These are phyloP conservation scores for Lepus europaeus DNA, from an alignment of 2,113 vertebrate genomes.

Conservation along the genomic window DNA sequence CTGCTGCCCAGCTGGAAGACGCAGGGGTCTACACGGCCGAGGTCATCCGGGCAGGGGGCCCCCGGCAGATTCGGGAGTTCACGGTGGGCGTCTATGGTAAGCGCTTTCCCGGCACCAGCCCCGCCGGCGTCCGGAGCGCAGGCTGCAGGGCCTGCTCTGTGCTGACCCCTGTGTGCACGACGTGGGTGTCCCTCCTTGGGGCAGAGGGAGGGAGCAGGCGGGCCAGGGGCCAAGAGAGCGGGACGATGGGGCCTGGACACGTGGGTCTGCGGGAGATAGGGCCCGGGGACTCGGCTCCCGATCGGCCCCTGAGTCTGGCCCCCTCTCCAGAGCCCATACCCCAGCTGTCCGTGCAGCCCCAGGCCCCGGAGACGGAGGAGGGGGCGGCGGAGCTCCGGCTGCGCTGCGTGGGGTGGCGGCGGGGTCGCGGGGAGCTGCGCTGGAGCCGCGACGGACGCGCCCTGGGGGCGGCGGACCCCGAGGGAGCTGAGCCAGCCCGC, in stretches of 20 bases:
- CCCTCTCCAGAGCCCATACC: conserved; percentile 77
- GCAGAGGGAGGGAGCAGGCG: neutral
- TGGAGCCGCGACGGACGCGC: conserved; percentile 77
- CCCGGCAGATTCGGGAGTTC: conserved; percentile 68
- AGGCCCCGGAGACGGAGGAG: conserved; percentile 66
- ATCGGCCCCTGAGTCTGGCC: neutral
- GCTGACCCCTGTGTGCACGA: neutral
- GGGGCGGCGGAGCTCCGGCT: conserved; percentile 62
- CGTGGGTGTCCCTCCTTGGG: neutral
- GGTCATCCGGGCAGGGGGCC: conserved; percentile 67
- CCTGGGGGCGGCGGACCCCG: conserved; percentile 5
- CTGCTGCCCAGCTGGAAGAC: conserved; percentile 56
- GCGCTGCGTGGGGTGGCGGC: conserved; percentile 66
- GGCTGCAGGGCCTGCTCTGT: neutral
- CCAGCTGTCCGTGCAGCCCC: conserved; percentile 68
- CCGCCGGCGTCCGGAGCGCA: too few species aligned
- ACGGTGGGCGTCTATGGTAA: conserved; percentile 82
- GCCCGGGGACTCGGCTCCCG: neutral
- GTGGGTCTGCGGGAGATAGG: neutral
- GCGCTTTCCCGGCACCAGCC: neutral
- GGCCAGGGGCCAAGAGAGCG: neutral
- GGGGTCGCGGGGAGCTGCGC: conserved; percentile 63
- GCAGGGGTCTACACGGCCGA: conserved; percentile 77
- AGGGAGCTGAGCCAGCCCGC: neutral
- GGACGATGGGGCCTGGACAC: too few species aligned